Evolutionary conservation across 2,888 invertebrate species (phyloP).

Genomic region (Melanostoma mellinum): DNA sequence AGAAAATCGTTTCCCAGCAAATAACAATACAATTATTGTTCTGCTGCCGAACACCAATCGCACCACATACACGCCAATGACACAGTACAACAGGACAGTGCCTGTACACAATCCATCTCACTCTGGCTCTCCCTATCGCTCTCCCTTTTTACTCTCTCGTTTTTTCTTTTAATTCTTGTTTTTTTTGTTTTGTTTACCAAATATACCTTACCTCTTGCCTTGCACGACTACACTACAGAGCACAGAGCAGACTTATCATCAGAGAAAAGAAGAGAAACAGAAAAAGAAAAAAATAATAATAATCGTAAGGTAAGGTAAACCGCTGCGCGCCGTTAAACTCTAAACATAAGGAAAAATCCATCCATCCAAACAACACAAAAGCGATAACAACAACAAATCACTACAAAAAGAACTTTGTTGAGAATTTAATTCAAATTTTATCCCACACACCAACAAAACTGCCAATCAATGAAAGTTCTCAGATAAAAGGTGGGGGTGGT

Average conservation of each 20-base stretch:
- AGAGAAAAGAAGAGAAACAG: no score
- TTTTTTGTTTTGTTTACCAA: no score
- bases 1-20: conserved; percentile 32
- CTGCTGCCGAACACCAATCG: conserved; percentile 42
- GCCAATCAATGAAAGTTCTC: conserved; percentile 60
- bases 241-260: no score
- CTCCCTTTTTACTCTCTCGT: background rate
- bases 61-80: conserved; percentile 7
- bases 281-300: no score
- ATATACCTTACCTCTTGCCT: no score
- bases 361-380: conserved; percentile 12
- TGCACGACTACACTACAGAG: no score
- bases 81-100: background rate
- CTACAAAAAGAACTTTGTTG: conserved; percentile 23
- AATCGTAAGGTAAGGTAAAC: no score
- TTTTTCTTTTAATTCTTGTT: background rate
- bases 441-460: conserved; percentile 56
- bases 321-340: no score
- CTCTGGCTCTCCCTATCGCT: background rate
- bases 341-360: background rate
- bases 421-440: conserved; percentile 43
- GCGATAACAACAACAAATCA: background rate
- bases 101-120: conserved; percentile 19
- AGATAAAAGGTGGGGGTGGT: conserved; percentile 31
- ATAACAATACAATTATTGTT: conserved; percentile 65